Evolutionary conservation across 2,113 vertebrate genomes (phyloP).

Genomic region (Leuciscus idus): DNA sequence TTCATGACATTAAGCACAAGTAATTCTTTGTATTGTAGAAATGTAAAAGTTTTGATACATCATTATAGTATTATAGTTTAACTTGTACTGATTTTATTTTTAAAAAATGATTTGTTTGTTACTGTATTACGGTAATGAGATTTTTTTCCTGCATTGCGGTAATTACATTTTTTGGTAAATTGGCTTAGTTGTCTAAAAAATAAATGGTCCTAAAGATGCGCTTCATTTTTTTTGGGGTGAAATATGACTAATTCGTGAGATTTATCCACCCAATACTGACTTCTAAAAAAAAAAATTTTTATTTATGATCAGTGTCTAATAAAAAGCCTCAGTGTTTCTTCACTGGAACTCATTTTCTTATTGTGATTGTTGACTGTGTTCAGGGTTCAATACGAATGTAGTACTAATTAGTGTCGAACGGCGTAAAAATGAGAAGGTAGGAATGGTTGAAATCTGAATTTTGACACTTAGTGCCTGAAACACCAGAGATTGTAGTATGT

Average conservation of each 20-base stretch:
- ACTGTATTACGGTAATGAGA: not conserved
- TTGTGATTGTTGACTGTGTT: conserved; percentile 33
- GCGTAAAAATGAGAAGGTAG: not conserved
- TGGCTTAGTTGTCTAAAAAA: not conserved
- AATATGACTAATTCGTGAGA: not conserved
- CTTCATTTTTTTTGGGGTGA: not conserved
- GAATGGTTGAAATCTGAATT: not conserved
- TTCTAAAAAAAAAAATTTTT: not conserved
- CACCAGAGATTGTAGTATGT: not conserved
- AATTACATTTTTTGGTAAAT: not conserved
- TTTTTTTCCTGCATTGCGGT: not conserved
- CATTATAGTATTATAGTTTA: not conserved
- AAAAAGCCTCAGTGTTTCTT: conserved; percentile 24
- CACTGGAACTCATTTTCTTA: conserved; percentile 15
- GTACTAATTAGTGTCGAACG: not conserved
- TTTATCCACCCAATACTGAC: conserved; percentile 12
- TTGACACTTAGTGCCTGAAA: conserved; percentile 30
- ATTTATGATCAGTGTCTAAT: conserved; percentile 31
- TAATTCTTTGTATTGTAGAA: not conserved
- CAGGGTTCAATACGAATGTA: conserved; percentile 10
- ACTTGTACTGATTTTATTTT: not conserved
- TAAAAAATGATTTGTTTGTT: not conserved
- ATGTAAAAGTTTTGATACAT: not conserved
- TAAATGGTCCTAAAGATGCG: not conserved
- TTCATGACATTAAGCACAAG: not conserved